Evolutionary conservation across 2,888 invertebrate genomes (phyloP).

Genomic region (Diploptera punctata): DNA sequence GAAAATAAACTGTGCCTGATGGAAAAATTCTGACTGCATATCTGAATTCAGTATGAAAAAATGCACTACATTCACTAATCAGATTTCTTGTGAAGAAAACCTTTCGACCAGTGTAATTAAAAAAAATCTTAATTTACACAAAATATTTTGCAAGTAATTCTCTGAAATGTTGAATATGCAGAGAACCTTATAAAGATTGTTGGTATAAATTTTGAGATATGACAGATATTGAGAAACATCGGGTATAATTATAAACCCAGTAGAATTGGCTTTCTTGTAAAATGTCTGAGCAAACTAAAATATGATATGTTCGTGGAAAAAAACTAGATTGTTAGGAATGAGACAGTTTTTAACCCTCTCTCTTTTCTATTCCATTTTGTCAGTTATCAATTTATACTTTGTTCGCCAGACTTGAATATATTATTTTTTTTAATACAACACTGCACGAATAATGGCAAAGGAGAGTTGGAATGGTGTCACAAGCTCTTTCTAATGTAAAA

Average conservation of each 20-base stretch:
- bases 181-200: too few species aligned
- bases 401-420: not conserved
- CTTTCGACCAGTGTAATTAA: too few species aligned
- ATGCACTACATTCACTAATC: too few species aligned
- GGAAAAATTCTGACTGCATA: too few species aligned
- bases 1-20: too few species aligned
- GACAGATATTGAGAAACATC: not conserved
- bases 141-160: too few species aligned
- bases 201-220: not conserved
- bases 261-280: not conserved
- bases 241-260: not conserved
- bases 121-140: too few species aligned
- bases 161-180: too few species aligned
- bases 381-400: not conserved
- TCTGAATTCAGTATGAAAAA: too few species aligned
- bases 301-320: not conserved
- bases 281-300: too few species aligned
- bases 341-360: not conserved
- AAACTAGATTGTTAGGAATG: not conserved
- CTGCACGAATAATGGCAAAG: not conserved
- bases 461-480: not conserved
- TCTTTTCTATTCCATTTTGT: not conserved
- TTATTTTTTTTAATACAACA: not conserved
- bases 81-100: too few species aligned
- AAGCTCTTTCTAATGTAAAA: not conserved